Conservation (phyloP, 2,888 invertebrate genomes). For the Cecidostiba fungosa region DNA sequence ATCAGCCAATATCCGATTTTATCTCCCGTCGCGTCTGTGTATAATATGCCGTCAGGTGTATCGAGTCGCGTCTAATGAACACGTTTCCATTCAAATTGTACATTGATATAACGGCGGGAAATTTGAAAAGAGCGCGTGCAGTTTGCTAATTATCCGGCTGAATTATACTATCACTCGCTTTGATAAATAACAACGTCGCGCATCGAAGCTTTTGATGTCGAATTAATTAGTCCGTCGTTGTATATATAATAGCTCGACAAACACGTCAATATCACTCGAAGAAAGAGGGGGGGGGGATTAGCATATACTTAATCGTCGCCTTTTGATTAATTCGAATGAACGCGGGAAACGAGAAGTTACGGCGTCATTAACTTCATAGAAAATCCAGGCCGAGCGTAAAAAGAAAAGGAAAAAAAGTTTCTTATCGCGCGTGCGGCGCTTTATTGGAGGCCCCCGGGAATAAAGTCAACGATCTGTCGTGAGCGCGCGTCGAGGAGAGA, state of each 20-base stretch:
- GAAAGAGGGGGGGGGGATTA: neutral
- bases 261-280: no score
- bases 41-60: neutral
- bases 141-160: no score
- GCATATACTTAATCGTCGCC: neutral
- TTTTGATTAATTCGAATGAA: neutral
- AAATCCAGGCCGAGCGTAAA: neutral
- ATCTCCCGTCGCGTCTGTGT: neutral
- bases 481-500: neutral
- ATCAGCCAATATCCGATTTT: conserved; percentile 37
- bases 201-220: no score
- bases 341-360: neutral
- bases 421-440: conserved; percentile 7
- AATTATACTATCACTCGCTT: no score
- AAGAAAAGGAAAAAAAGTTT: neutral
- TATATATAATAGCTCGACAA: no score
- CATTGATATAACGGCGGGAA: neutral
- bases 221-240: no score
- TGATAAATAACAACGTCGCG: no score
- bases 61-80: neutral
- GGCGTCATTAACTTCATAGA: neutral
- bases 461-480: conserved; percentile 45
- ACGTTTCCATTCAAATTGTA: neutral
- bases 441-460: conserved; percentile 10
- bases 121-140: neutral